A percentile compares a stretch with the other conserved stretches of the same genome.
Evolutionary conservation across 1,140 invertebrate species (phyloP).

Genomic region (Cotesia chilonis): DNA sequence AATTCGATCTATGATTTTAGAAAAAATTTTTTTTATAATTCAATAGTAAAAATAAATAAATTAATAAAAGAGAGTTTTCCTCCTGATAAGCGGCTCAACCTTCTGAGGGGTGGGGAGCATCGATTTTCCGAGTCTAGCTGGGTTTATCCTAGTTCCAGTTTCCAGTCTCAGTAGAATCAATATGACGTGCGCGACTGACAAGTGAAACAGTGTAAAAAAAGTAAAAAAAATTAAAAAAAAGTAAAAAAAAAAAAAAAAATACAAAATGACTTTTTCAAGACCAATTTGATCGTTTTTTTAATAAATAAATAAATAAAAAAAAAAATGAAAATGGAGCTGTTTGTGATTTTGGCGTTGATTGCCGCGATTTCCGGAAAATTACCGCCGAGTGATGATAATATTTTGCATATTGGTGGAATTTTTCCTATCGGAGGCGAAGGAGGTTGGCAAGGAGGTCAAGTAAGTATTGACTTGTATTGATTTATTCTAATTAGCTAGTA

Average conservation of each 20-base stretch:
- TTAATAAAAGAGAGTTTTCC: too few relatives aligned
- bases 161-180: conserved; percentile 52
- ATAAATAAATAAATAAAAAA: too few relatives aligned
- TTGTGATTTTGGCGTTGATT: conserved; percentile 45
- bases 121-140: background rate
- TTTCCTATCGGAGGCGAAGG: conserved; percentile 96
- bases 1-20: too few relatives aligned
- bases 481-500: background rate
- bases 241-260: too few relatives aligned
- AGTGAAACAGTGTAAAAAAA: too few relatives aligned
- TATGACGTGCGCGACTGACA: conserved; percentile 50
- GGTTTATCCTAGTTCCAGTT: background rate
- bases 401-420: conserved; percentile 95
- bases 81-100: too few relatives aligned
- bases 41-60: too few relatives aligned
- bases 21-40: too few relatives aligned
- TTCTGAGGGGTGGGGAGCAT: background rate
- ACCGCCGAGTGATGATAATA: conserved; percentile 66
- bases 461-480: conserved; percentile 43
- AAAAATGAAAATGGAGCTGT: conserved; percentile 21
- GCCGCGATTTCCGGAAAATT: conserved; percentile 47
- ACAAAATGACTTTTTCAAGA: too few relatives aligned
- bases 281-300: too few relatives aligned
- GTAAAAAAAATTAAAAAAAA: too few relatives aligned
- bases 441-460: conserved; percentile 94